A percentile compares a stretch with the other conserved stretches of the same genome.
These are phyloP conservation scores for Drosophila novamexicana DNA, from an alignment of 1,140 invertebrate species.

Conservation along the genomic window DNA sequence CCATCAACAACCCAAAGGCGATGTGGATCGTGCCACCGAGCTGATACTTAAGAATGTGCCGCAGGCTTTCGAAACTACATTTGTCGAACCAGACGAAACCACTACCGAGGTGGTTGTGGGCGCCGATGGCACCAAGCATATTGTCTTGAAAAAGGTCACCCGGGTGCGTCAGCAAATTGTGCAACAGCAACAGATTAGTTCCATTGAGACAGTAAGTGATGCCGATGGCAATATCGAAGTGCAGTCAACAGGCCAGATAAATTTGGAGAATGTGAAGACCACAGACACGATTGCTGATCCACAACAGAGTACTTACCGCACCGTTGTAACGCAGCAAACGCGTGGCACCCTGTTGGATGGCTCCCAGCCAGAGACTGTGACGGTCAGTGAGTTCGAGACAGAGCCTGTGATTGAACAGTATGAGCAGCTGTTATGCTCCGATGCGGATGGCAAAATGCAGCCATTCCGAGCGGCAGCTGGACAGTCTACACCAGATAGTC, in stretches of 20 bases:
- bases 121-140: slow-evolving; percentile 91
- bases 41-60: slow-evolving; percentile 85
- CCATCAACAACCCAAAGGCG: slow-evolving; percentile 79
- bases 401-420: slow-evolving; percentile 82
- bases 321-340: slow-evolving; percentile 67
- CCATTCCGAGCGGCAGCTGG: slow-evolving; percentile 56
- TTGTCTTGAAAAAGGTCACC: slow-evolving; percentile 89
- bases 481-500: slow-evolving; percentile 47
- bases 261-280: slow-evolving; percentile 72
- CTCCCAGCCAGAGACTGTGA: slow-evolving; percentile 86
- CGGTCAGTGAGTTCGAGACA: slow-evolving; percentile 86
- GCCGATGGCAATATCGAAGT: slow-evolving; percentile 86
- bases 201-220: slow-evolving; percentile 86
- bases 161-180: slow-evolving; percentile 85
- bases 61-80: slow-evolving; percentile 91
- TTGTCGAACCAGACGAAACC: slow-evolving; percentile 91
- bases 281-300: slow-evolving; percentile 64
- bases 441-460: slow-evolving; percentile 59
- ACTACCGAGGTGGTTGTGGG: slow-evolving; percentile 91
- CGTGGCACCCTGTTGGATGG: slow-evolving; percentile 83
- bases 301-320: slow-evolving; percentile 54
- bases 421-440: slow-evolving; percentile 58
- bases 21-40: slow-evolving; percentile 79
- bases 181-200: slow-evolving; percentile 85
- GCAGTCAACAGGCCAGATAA: slow-evolving; percentile 72